These are phyloP conservation scores for Drosophila percnosoma DNA, from an alignment of 2,888 invertebrate species.

Conservation along the genomic window DNA sequence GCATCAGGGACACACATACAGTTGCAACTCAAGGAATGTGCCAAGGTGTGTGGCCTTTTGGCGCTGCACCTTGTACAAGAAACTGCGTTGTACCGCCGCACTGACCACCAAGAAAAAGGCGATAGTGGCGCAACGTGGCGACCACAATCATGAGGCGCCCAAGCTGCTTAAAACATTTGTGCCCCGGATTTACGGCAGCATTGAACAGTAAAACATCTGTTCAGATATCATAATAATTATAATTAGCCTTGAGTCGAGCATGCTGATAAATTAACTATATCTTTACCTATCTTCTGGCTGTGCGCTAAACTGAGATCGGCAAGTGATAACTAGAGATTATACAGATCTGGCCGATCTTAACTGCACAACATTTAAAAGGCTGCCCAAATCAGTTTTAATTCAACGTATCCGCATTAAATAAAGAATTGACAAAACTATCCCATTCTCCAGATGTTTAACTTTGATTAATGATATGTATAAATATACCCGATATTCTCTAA, in stretches of 20 bases:
- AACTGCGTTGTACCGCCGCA: conserved; percentile 74
- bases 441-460: conserved; percentile 13
- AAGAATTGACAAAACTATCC: conserved; percentile 1
- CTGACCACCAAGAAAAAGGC: conserved; percentile 81
- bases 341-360: background rate
- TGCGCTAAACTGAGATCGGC: background rate
- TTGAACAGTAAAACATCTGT: background rate
- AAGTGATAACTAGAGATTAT: background rate
- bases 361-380: background rate
- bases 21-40: conserved; percentile 70
- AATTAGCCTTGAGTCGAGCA: background rate
- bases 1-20: conserved; percentile 75
- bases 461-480: background rate
- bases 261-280: background rate
- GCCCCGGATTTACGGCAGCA: conserved; percentile 36
- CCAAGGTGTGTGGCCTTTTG: conserved; percentile 75
- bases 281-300: background rate
- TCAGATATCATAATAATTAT: background rate
- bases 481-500: background rate
- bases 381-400: background rate
- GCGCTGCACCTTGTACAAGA: conserved; percentile 81
- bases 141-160: conserved; percentile 80
- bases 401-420: conserved; percentile 27
- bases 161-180: conserved; percentile 62
- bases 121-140: conserved; percentile 61